Evolutionary conservation across 2,113 vertebrate species (phyloP).

Genomic region (Salminus brasiliensis): DNA sequence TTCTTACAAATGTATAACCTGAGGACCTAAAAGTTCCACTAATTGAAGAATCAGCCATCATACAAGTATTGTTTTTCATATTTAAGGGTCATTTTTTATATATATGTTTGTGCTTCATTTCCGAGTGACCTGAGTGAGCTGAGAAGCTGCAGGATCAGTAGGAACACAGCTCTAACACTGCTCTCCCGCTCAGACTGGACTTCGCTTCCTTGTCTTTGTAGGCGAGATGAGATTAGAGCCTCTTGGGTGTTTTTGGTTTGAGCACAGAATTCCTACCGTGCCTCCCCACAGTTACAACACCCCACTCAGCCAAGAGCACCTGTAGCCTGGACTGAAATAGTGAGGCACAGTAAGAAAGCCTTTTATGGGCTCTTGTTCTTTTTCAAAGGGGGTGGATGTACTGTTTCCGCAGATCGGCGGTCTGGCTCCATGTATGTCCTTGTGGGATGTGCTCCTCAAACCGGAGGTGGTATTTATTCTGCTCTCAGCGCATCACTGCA

Average conservation of each 20-base stretch:
- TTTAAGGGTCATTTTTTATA: too few relatives aligned
- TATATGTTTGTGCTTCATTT: too few relatives aligned
- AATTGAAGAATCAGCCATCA: too few relatives aligned
- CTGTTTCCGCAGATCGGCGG: background rate
- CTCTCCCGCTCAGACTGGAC: background rate
- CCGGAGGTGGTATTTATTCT: background rate
- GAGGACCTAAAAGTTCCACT: too few relatives aligned
- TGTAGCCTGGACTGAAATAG: background rate
- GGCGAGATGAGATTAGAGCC: too few relatives aligned
- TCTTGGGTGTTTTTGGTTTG: background rate
- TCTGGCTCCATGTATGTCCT: background rate
- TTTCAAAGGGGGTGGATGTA: background rate
- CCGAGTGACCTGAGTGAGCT: background rate
- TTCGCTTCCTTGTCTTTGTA: background rate
- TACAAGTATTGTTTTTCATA: too few relatives aligned
- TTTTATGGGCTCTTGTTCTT: background rate
- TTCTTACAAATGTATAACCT: too few relatives aligned
- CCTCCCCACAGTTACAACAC: background rate
- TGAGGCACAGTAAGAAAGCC: background rate
- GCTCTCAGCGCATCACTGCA: background rate
- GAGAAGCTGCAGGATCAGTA: background rate
- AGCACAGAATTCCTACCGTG: background rate
- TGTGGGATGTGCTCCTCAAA: background rate
- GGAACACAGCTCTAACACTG: background rate
- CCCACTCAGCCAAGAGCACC: background rate